Conservation (phyloP, 2,888 invertebrate species). For the Volucella inanis region DNA sequence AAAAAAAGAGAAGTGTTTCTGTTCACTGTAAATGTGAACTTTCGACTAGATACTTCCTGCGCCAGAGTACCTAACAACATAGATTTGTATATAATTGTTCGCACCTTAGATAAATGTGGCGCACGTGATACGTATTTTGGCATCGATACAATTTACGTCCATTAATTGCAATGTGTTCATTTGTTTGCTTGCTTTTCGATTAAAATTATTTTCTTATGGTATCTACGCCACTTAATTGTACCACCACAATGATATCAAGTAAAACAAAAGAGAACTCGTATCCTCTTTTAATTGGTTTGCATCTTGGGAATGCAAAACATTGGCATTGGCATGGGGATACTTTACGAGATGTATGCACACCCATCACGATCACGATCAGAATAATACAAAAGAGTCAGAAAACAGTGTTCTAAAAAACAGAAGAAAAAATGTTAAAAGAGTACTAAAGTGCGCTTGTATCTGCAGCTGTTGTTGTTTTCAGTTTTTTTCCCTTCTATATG, state of each 20-base stretch:
- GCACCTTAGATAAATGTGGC: slow-evolving; percentile 35
- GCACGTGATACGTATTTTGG: slow-evolving; percentile 65
- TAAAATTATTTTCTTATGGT: slow-evolving; percentile 3
- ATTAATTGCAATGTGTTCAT: slow-evolving; percentile 37
- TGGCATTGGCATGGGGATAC: background rate
- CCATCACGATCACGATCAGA: too few relatives aligned
- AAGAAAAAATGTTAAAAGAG: slow-evolving; percentile 56
- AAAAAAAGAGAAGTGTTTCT: too few relatives aligned
- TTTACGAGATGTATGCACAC: too few relatives aligned
- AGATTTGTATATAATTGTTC: slow-evolving; percentile 36
- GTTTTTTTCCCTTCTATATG: slow-evolving; percentile 19
- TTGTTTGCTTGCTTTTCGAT: slow-evolving; percentile 31
- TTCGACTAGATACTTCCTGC: slow-evolving; percentile 18
- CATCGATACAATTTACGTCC: slow-evolving; percentile 57
- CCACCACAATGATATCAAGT: background rate
- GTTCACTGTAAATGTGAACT: slow-evolving; percentile 15
- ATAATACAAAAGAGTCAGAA: background rate
- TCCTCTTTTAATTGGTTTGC: slow-evolving; percentile 64
- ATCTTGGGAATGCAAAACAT: slow-evolving; percentile 54
- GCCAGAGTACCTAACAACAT: slow-evolving; percentile 40
- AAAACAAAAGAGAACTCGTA: slow-evolving; percentile 20
- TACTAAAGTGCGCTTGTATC: slow-evolving; percentile 36
- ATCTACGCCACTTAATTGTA: slow-evolving; percentile 25
- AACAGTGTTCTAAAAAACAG: background rate
- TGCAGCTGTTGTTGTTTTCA: background rate